Evolutionary conservation across 1,140 invertebrate genomes (phyloP), one percentile per base, ranked within the genome.

Genomic region (Kradibia gibbosae): DNA sequence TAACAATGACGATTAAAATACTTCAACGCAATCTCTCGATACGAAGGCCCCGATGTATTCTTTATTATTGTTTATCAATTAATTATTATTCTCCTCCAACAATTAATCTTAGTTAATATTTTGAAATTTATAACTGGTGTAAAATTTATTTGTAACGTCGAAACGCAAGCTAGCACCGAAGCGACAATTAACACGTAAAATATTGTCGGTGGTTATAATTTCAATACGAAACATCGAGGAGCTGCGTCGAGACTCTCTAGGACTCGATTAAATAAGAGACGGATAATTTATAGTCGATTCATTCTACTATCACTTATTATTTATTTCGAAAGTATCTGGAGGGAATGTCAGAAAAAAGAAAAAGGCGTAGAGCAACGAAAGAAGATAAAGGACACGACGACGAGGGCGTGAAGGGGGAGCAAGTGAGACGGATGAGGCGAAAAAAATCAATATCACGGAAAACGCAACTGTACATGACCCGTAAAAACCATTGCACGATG

Each of bases 371-470:
- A 65, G 3, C 15, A 42, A 77, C 25, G 4, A 20, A 28, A 65
- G 45, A 2, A 25, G 67, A 28, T 3, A 2, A 34, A 17, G 22
- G 15, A 25, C 20, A n/a, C 1, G 39, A 2, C 20, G 42, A 13
- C n/a, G 28, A 3, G 13, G 42, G 13, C 0, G 22, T 3, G 36
- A n/a, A 36, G n/a, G 17, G 42, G 25, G 2, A 45, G 11, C 13
- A 45, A 15, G 2, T n/a, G 11, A 15, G 15, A 15, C 8, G 70
- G 17, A 34, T 5, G 0, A 28, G 31, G 25, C 22, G 28, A 81
- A 75, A 79, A 81, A 81, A 81, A 75, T 75, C 79, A 81, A 81
- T 81, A 55, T 57, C 79, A 55, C 42, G 45, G 79, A 80, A 79
- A 71, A n/a, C 60, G 53, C 78, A 78, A 78, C 77, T 78, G 77